A percentile compares a stretch with the other conserved stretches of the same genome.
Evolutionary conservation across 1,140 invertebrate genomes (phyloP).

Genomic region (Goniozus legneri): DNA sequence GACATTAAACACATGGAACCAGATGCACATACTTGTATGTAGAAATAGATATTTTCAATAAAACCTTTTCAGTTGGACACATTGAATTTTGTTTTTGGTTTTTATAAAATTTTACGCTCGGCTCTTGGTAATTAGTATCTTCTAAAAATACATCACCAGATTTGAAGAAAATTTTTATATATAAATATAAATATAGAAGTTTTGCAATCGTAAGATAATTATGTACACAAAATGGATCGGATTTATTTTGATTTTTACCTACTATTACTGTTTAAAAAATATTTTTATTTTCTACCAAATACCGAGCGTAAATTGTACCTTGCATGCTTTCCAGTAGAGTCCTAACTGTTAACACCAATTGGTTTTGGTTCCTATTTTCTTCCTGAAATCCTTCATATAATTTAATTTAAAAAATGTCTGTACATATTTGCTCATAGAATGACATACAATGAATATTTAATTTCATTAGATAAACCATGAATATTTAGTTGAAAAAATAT

Average conservation of each 20-base stretch:
- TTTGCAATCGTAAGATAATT: too few species aligned
- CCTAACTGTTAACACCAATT: slow-evolving; percentile 36
- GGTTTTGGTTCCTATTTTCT: slow-evolving; percentile 24
- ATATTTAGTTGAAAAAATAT: too few species aligned
- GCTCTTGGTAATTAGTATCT: slow-evolving; percentile 15
- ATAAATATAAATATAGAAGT: too few species aligned
- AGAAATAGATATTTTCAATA: slow-evolving; percentile 52
- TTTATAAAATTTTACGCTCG: slow-evolving; percentile 45
- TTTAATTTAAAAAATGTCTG: too few species aligned
- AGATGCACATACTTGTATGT: slow-evolving; percentile 50
- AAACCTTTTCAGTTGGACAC: slow-evolving; percentile 52
- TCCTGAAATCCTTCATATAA: slow-evolving; percentile 9
- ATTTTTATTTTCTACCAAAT: slow-evolving; percentile 7
- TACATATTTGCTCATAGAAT: too few species aligned
- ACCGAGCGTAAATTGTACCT: slow-evolving; percentile 47
- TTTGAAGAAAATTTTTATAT: too few species aligned
- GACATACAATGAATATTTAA: too few species aligned
- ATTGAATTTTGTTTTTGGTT: slow-evolving; percentile 52
- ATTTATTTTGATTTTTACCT: too few species aligned
- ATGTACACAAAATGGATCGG: too few species aligned
- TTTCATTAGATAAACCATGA: too few species aligned
- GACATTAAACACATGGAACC: slow-evolving; percentile 29
- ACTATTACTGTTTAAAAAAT: too few species aligned
- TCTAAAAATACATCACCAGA: too few species aligned
- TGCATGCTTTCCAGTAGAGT: slow-evolving; percentile 47